phyloP scores from a whole-genome alignment of 2,888 invertebrate genomes.

The Onchidella celtica region DNA sequence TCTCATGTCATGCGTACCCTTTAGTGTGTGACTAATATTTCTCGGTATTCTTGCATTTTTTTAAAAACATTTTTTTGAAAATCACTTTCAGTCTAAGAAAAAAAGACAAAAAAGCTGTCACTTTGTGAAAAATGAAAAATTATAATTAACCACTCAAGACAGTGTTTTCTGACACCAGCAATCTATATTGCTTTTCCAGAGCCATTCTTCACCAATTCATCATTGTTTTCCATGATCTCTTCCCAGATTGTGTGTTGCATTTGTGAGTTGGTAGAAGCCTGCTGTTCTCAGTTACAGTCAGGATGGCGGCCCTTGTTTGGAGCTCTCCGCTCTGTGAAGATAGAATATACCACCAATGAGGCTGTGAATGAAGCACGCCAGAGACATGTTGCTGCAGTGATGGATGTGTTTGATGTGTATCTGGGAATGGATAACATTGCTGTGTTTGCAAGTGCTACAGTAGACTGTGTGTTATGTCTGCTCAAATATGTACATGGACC shows the following conservation, averaged over 20 bases:
- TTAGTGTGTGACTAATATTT: no score
- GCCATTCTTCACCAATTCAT: no score
- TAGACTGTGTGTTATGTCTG: slow-evolving; percentile 95
- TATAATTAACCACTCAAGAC: no score
- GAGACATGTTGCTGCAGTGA: slow-evolving; percentile 80
- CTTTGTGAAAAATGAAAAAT: no score
- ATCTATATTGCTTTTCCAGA: no score
- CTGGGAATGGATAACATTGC: slow-evolving; percentile 94
- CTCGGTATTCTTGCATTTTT: no score
- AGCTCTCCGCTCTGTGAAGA: slow-evolving; percentile 90
- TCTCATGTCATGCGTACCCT: no score
- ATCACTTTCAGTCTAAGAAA: no score
- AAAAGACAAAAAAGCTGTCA: no score
- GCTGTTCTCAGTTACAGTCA: slow-evolving; percentile 94
- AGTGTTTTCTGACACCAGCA: no score
- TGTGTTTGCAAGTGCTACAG: slow-evolving; percentile 95
- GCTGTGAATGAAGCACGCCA: slow-evolving; percentile 78
- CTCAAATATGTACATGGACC: slow-evolving; percentile 88
- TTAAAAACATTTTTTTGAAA: no score
- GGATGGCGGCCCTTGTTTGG: slow-evolving; percentile 98
- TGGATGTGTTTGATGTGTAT: slow-evolving; percentile 93
- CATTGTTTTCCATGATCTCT: background rate
- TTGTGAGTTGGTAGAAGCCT: slow-evolving; percentile 97
- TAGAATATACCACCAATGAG: slow-evolving; percentile 78
- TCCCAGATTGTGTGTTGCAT: slow-evolving; percentile 94